Base-by-base conservation (phyloP, 2,113 vertebrate genomes). In the Pipra filicauda region DNA sequence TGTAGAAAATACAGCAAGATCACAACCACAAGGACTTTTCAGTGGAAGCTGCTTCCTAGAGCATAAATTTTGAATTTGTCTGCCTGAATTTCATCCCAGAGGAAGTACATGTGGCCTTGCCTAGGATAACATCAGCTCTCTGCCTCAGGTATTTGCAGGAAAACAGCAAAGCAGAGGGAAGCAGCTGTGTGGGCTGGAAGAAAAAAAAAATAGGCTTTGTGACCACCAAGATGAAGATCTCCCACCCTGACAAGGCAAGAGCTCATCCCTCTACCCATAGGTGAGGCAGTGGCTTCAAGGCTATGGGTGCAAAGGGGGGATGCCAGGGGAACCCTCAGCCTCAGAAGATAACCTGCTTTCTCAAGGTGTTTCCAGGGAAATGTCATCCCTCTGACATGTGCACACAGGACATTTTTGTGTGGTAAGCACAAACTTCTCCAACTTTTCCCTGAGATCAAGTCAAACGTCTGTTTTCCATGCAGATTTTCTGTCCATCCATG, bases 241-340 rank as follows among this genome's bases (percentile, higher is more conserved):
- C 21, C 16, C 17, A 11, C n/a, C 21, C 57, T 37, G n/a, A 26
- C 1, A 6, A 44, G 26, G n/a, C 0, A 1, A 79, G 20, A 74
- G 23, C 8, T 62, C n/a, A n/a, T 21, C 7, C 10, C 11, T 7
- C 9, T 11, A 49, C 6, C 18, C 52, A 17, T 41, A 52, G 59
- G 12, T 33, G 54, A 92, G 39, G 4, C 37, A 77, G 51, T 44
- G 66, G 15, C 49, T 39, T n/a, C 0, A 0, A 23, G 30, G 48
- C 4, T 1, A 1, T 49, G 11, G 0, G 0, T 1, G 7, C 18
- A 21, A 67, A 70, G 14, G 26, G 30, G 26, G 8, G 66, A 62
- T 48, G n/a, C 28, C 30, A 23, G 24, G n/a, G 12, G n/a, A 74
- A 15, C 22, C 31, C 31, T n/a, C 51, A 11, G 23, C 21, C 57